Evolutionary conservation across 2,797 vertebrate genomes (phyloP).

Genomic region (Leptodactylus fallax): DNA sequence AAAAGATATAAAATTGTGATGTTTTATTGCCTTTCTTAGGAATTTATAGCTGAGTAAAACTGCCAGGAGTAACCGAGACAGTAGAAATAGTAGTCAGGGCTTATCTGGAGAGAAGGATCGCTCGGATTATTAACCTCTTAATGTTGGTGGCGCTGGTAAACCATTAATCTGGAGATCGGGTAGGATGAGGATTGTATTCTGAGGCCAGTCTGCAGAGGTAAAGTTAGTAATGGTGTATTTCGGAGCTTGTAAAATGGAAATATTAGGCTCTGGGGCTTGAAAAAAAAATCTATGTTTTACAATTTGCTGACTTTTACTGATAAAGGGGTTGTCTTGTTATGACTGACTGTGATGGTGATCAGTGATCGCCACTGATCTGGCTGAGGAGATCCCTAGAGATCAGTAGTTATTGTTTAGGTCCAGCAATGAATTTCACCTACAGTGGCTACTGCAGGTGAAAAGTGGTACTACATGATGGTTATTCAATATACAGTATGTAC

Average conservation of each 20-base stretch:
- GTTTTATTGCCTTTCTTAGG: constrained; percentile 49
- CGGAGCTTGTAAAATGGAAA: too few species aligned
- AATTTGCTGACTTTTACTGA: too few species aligned
- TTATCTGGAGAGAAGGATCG: constrained; percentile 14
- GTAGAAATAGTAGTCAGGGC: constrained; percentile 11
- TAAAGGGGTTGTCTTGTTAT: neutral
- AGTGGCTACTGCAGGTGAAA: neutral
- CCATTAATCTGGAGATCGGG: neutral
- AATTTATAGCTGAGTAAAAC: constrained; percentile 42
- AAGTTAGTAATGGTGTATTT: too few species aligned
- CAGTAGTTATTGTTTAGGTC: too few species aligned
- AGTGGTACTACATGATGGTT: neutral
- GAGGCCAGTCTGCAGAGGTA: too few species aligned
- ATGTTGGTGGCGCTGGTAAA: neutral
- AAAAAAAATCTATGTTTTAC: neutral
- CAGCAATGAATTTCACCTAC: neutral
- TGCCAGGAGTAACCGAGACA: constrained; percentile 36
- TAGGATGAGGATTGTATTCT: neutral
- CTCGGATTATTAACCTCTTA: constrained; percentile 32
- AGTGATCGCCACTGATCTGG: neutral
- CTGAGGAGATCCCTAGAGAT: neutral
- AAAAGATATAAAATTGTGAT: constrained; percentile 40
- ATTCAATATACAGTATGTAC: neutral
- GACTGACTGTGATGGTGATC: neutral
- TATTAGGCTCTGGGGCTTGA: neutral